Percentiles rank a stretch among this genome's conserved stretches.
These are phyloP conservation scores for Cryptosula pallasiana DNA, from an alignment of 2,888 invertebrate species.

Conservation along the genomic window DNA sequence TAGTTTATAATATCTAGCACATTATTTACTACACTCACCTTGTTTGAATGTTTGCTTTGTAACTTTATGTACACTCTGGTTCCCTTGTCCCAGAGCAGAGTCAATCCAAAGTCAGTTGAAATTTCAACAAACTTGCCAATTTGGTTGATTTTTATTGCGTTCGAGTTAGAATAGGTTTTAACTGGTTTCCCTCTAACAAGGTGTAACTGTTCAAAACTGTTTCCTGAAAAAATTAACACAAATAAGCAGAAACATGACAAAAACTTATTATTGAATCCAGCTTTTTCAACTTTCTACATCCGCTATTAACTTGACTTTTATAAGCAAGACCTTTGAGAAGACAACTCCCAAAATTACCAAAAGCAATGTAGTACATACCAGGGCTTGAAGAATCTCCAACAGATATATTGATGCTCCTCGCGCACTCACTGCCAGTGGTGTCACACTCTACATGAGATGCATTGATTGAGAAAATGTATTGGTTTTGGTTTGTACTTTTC, in stretches of 20 bases:
- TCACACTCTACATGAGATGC: slow-evolving; percentile 82
- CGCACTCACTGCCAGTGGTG: slow-evolving; percentile 77
- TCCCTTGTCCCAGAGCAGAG: slow-evolving; percentile 82
- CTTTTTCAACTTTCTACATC: no score
- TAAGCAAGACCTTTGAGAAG: no score
- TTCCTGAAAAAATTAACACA: no score
- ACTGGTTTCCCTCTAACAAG: slow-evolving; percentile 39
- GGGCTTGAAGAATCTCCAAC: no score
- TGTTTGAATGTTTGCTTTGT: slow-evolving; percentile 71
- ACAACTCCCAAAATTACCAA: no score
- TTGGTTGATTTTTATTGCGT: slow-evolving; percentile 60
- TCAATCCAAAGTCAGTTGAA: slow-evolving; percentile 57
- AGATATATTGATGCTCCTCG: slow-evolving; percentile 64
- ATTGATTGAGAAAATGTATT: slow-evolving; percentile 59
- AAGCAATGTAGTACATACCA: no score
- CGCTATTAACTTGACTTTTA: no score
- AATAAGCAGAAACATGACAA: no score
- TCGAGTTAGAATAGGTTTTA: slow-evolving; percentile 39
- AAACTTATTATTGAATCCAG: no score
- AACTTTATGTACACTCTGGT: slow-evolving; percentile 76
- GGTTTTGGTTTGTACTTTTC: slow-evolving; percentile 28
- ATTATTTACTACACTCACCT: no score
- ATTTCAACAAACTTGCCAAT: slow-evolving; percentile 73
- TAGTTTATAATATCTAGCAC: no score
- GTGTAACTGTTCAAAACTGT: slow-evolving; percentile 35